Conservation (phyloP, 2,888 invertebrate species). For the Ochropleura leucogaster region DNA sequence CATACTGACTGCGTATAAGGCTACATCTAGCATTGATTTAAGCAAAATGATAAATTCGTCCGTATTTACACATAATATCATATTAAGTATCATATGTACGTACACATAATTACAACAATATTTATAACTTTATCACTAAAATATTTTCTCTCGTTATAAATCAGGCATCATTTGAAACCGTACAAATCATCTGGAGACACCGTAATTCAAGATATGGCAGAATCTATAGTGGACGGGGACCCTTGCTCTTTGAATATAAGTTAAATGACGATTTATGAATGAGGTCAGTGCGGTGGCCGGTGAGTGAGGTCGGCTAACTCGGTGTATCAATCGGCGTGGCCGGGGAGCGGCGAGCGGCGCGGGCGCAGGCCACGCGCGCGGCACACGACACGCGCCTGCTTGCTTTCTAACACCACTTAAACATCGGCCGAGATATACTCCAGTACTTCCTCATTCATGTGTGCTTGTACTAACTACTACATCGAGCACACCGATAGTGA, state of each 20-base stretch:
- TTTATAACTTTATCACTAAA: slow-evolving; percentile 30
- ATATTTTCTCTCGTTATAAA: slow-evolving; percentile 32
- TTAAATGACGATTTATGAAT: slow-evolving; percentile 89
- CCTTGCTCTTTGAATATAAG: slow-evolving; percentile 82
- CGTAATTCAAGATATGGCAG: slow-evolving; percentile 71
- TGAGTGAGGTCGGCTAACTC: slow-evolving; percentile 82
- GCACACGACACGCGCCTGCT: slow-evolving; percentile 74
- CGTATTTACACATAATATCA: slow-evolving; percentile 5
- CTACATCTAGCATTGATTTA: neutral
- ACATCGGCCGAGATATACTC: slow-evolving; percentile 55
- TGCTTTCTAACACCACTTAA: slow-evolving; percentile 56
- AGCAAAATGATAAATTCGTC: neutral
- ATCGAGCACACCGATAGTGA: slow-evolving; percentile 21
- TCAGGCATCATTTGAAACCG: slow-evolving; percentile 34
- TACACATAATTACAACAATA: slow-evolving; percentile 7
- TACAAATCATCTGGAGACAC: slow-evolving; percentile 54
- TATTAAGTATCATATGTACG: neutral
- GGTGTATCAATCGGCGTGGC: slow-evolving; percentile 75
- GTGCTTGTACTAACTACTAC: slow-evolving; percentile 34
- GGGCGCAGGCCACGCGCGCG: slow-evolving; percentile 77
- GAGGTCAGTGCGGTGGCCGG: slow-evolving; percentile 82
- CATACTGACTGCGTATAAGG: slow-evolving; percentile 3
- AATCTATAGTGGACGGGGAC: slow-evolving; percentile 77
- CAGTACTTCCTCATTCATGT: slow-evolving; percentile 55
- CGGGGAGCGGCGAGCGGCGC: slow-evolving; percentile 29